Evolutionary conservation across 1,140 invertebrate species (phyloP).

Genomic region (Neoseiulus cucumeris): DNA sequence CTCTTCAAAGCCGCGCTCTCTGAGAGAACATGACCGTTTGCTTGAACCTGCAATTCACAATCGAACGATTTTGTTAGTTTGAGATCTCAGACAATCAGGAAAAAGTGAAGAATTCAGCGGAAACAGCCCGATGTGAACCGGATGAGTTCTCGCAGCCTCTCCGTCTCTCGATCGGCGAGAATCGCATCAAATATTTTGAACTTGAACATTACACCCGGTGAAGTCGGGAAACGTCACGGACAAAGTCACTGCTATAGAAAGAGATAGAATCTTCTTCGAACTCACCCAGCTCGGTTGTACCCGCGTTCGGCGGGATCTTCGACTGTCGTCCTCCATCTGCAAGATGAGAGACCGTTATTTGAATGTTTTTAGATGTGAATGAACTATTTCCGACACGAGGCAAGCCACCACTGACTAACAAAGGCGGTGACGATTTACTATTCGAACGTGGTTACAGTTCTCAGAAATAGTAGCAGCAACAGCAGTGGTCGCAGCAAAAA

Average conservation of each 20-base stretch:
- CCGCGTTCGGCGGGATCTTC: neutral
- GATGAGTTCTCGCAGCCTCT: no score
- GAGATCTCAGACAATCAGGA: no score
- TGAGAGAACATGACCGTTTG: neutral
- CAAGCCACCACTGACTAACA: neutral
- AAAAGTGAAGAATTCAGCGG: no score
- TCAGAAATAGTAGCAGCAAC: neutral
- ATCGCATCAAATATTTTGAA: no score
- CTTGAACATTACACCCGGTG: no score
- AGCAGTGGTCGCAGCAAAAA: neutral
- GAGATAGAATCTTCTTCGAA: no score
- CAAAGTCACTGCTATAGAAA: no score
- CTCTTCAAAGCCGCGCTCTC: neutral
- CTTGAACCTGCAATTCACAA: neutral
- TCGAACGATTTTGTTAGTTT: no score
- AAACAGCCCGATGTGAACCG: no score
- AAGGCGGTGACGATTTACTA: neutral
- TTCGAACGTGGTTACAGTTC: neutral
- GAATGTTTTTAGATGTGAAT: neutral
- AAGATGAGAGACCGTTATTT: neutral
- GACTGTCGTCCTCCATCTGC: slow-evolving; percentile 1
- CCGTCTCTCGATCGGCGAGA: no score
- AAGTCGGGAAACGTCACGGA: no score
- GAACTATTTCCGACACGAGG: neutral
- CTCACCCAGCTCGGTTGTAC: neutral